These are phyloP conservation scores for Trachythela sp. DNA, from an alignment of 64 coral and sea anemone genomes.

Conservation along the genomic window DNA sequence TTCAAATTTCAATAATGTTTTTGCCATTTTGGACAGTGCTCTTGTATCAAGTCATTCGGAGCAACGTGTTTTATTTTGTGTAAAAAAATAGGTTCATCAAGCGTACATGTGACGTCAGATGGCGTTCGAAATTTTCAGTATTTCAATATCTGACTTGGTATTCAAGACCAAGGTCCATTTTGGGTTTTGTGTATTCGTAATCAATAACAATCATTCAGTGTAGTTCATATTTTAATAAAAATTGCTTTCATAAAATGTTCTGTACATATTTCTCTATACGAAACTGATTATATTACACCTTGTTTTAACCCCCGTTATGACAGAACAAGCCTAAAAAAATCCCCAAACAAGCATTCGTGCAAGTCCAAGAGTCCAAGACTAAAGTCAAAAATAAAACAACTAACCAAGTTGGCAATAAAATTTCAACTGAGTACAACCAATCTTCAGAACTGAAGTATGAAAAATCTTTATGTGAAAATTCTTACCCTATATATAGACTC, in stretches of 20 bases:
- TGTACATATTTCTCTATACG: not conserved
- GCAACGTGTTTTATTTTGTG: not conserved
- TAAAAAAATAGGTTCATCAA: not conserved
- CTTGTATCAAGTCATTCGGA: not conserved
- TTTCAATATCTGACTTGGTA: not conserved
- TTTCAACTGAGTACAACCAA: too few relatives aligned
- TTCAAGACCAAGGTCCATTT: not conserved
- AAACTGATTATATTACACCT: not conserved
- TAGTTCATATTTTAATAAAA: not conserved
- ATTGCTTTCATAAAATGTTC: not conserved
- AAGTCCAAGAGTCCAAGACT: too few relatives aligned
- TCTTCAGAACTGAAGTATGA: too few relatives aligned
- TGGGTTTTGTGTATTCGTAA: not conserved
- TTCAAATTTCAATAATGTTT: not conserved
- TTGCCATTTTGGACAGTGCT: not conserved
- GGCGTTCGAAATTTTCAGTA: too few relatives aligned
- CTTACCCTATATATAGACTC: too few relatives aligned
- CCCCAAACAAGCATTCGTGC: too few relatives aligned
- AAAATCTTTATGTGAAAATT: too few relatives aligned
- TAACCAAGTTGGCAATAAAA: too few relatives aligned
- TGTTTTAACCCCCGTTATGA: too few relatives aligned
- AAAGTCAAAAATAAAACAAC: too few relatives aligned
- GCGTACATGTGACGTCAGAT: not conserved
- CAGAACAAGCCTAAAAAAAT: too few relatives aligned
- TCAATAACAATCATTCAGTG: not conserved